Conservation (phyloP, 2,113 vertebrate genomes). For the Telmatochromis sp. region DNA sequence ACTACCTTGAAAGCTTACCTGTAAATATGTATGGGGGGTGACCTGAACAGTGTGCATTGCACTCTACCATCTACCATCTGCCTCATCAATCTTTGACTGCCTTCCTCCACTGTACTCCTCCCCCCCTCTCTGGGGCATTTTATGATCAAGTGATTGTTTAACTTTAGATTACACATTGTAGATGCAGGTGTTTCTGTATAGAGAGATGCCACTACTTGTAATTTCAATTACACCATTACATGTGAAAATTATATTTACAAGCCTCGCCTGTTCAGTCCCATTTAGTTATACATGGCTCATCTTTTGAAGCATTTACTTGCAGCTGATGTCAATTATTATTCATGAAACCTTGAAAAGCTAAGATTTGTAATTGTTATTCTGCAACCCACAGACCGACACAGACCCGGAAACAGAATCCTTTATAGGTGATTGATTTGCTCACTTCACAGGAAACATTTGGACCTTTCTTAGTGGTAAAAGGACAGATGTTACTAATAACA, state of each 20-base stretch:
- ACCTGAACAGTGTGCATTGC: background rate
- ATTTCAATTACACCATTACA: background rate
- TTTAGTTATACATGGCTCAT: background rate
- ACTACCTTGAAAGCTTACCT: background rate
- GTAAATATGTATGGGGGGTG: background rate
- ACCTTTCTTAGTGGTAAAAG: background rate
- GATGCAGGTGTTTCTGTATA: background rate
- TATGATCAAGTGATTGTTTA: background rate
- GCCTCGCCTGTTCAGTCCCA: background rate
- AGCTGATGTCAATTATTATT: background rate
- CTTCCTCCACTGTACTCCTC: background rate
- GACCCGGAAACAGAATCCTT: background rate
- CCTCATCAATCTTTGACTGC: constrained; percentile 16
- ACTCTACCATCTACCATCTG: background rate
- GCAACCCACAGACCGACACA: background rate
- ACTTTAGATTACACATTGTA: background rate
- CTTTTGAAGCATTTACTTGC: background rate
- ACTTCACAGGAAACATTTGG: background rate
- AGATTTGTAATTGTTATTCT: background rate
- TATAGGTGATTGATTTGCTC: background rate
- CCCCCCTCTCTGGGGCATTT: background rate
- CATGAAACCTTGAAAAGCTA: background rate
- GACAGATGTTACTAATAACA: background rate
- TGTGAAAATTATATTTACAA: background rate
- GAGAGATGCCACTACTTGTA: background rate